These are phyloP conservation scores for Anticlea derivata DNA, from an alignment of 2,888 invertebrate genomes.

Conservation along the genomic window DNA sequence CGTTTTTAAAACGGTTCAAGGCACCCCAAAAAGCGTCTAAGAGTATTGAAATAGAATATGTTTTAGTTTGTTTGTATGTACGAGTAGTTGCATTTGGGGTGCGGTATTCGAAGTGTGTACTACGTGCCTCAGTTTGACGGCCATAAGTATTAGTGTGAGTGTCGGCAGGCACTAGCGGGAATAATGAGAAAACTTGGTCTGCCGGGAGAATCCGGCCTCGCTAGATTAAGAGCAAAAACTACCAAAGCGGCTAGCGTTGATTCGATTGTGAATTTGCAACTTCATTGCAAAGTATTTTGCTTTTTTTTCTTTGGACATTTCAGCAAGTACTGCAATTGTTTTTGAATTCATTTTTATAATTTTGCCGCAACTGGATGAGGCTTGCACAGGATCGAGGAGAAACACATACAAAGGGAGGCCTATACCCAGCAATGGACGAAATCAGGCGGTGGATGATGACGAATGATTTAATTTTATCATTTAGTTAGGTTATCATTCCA, in stretches of 20 bases:
- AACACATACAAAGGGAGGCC: too few relatives aligned
- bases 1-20: slow-evolving; percentile 63
- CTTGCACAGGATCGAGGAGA: too few relatives aligned
- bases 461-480: too few relatives aligned
- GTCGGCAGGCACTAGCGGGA: slow-evolving; percentile 62
- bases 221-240: slow-evolving; percentile 50
- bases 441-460: too few relatives aligned
- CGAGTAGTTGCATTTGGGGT: slow-evolving; percentile 39
- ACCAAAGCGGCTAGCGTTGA: slow-evolving; percentile 50
- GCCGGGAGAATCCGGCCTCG: slow-evolving; percentile 52
- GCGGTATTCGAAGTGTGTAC: slow-evolving; percentile 48
- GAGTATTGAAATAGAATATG: slow-evolving; percentile 60
- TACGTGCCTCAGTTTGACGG: slow-evolving; percentile 59
- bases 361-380: too few relatives aligned
- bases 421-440: too few relatives aligned
- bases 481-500: too few relatives aligned
- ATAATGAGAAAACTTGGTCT: slow-evolving; percentile 80
- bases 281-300: slow-evolving; percentile 26
- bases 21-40: slow-evolving; percentile 53
- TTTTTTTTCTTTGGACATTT: slow-evolving; percentile 13
- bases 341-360: too few relatives aligned
- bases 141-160: slow-evolving; percentile 61
- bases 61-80: slow-evolving; percentile 35
- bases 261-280: slow-evolving; percentile 50
- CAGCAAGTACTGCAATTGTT: background rate